Evolutionary conservation across 1,140 invertebrate species (phyloP).

Genomic region (Halesus radiatus): DNA sequence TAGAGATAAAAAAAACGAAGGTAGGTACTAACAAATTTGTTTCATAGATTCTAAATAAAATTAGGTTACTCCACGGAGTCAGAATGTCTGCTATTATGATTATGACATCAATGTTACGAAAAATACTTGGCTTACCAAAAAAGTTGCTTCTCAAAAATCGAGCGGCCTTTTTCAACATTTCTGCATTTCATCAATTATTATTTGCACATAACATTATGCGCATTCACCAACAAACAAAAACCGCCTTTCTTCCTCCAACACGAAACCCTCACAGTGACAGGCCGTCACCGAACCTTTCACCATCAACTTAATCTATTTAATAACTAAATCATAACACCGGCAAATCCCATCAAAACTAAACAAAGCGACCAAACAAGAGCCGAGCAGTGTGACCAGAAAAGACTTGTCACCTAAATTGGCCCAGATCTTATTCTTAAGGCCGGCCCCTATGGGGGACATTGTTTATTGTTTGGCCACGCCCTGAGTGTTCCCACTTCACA

Average conservation of each 20-base stretch:
- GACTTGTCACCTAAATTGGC: conserved; percentile 35
- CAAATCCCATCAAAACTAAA: background rate
- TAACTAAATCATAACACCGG: conserved; percentile 34
- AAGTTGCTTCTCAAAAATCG: no score
- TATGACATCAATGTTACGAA: no score
- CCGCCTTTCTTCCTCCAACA: conserved; percentile 13
- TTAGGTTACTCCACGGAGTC: no score
- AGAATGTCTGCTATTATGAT: no score
- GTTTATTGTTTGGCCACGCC: conserved; percentile 14
- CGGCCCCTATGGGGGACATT: conserved; percentile 1
- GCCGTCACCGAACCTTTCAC: conserved; percentile 8
- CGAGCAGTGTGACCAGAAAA: background rate
- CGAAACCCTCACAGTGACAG: background rate
- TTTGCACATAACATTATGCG: no score
- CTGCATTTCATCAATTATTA: no score
- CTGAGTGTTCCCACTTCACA: conserved; percentile 24
- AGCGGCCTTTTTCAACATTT: no score
- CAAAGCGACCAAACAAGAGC: conserved; percentile 5
- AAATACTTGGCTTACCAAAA: no score
- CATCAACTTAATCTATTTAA: conserved; percentile 14
- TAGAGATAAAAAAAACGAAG: no score
- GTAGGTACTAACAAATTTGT: no score
- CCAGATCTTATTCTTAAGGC: conserved; percentile 4
- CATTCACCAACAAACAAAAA: conserved; percentile 26
- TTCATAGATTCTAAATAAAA: no score